phyloP scores from a whole-genome alignment of 2,797 vertebrate genomes.

The Mormyrops boulengeri region DNA sequence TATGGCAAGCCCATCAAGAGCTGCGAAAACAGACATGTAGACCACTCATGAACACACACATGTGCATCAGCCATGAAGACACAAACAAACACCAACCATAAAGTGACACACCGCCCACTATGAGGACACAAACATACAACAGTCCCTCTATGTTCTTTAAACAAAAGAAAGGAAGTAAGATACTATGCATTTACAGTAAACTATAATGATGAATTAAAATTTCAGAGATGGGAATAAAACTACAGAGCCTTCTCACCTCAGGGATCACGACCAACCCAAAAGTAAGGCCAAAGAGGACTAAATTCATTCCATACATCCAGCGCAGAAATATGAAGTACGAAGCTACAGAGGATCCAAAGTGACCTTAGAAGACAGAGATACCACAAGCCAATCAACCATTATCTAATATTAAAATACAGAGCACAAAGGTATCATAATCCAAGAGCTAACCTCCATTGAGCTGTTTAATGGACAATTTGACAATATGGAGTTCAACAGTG shows the following conservation, averaged over 20 bases:
- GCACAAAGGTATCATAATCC: not conserved
- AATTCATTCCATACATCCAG: constrained; percentile 98
- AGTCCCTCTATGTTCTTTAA: not conserved
- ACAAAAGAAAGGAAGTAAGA: not conserved
- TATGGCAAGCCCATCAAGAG: constrained; percentile 92
- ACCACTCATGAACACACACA: not conserved
- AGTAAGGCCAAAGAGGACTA: constrained; percentile 91
- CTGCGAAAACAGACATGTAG: constrained; percentile 46
- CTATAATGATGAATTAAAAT: not conserved
- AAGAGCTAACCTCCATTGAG: not conserved
- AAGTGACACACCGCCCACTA: not conserved
- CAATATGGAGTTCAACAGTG: not conserved
- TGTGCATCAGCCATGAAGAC: not conserved
- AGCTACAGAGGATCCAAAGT: constrained; percentile 94
- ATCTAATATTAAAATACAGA: not conserved
- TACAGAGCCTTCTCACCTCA: constrained; percentile 65
- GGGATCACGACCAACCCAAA: constrained; percentile 96
- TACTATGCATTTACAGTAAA: not conserved
- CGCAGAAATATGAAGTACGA: constrained; percentile 98
- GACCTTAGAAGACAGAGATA: constrained; percentile 62
- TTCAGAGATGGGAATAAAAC: not conserved
- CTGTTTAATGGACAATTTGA: not conserved
- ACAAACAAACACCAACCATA: not conserved
- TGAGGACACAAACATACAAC: not conserved
- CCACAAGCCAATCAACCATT: not conserved